phyloP scores from a whole-genome alignment of 2,113 vertebrate species.

The Platanista minor region DNA sequence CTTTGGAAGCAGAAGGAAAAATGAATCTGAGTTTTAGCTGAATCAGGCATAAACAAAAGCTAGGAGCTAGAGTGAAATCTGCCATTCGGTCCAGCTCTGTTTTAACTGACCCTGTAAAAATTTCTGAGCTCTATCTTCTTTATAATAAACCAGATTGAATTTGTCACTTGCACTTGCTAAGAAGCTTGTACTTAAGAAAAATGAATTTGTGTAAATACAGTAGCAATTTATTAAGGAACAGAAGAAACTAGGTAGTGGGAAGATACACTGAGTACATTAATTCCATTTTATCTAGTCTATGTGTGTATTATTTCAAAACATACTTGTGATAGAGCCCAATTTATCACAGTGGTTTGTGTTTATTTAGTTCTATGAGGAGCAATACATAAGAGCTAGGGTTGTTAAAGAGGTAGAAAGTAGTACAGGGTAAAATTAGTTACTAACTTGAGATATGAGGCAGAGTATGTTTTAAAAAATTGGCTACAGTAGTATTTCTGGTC shows the following conservation, averaged over 20 bases:
- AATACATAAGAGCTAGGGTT: background rate
- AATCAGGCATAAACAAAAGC: slow-evolving; percentile 55
- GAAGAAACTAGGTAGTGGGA: background rate
- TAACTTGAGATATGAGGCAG: background rate
- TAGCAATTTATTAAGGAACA: background rate
- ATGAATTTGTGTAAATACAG: background rate
- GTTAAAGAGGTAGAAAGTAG: background rate
- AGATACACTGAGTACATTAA: background rate
- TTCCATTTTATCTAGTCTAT: background rate
- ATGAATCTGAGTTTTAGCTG: slow-evolving; percentile 41
- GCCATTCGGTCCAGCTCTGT: background rate
- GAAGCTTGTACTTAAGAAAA: background rate
- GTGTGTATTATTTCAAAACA: background rate
- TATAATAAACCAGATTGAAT: background rate
- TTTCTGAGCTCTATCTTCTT: background rate
- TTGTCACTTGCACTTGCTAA: background rate
- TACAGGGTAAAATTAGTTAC: background rate
- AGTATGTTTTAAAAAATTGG: background rate
- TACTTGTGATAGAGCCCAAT: background rate
- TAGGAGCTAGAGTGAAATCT: background rate
- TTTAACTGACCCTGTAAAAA: background rate
- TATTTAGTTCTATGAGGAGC: background rate
- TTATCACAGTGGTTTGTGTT: background rate
- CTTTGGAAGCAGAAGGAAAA: slow-evolving; percentile 28
- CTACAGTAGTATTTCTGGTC: background rate